Conservation (phyloP, 2,888 invertebrate genomes). For the Clanis bilineata region DNA sequence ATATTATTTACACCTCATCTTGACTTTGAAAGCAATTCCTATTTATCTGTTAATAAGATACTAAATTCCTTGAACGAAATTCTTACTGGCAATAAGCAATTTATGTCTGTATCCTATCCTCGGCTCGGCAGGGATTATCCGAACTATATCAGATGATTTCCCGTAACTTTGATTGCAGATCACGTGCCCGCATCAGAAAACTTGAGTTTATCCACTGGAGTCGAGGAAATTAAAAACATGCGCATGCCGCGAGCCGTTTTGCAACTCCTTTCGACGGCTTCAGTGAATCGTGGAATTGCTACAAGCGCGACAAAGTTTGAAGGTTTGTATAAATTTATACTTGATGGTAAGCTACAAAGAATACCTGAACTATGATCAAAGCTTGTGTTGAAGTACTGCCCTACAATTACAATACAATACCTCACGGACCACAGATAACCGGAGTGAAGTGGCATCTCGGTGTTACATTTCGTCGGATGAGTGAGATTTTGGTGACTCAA, state of each 20-base stretch:
- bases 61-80: background rate
- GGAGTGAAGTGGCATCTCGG: too few relatives aligned
- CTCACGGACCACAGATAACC: too few relatives aligned
- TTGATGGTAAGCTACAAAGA: too few relatives aligned
- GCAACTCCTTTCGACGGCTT: background rate
- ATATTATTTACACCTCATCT: background rate
- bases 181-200: background rate
- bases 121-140: background rate
- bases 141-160: background rate
- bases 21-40: background rate
- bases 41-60: background rate
- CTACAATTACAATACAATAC: too few relatives aligned
- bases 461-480: too few relatives aligned
- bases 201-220: background rate
- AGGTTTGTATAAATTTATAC: background rate
- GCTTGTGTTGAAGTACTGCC: too few relatives aligned
- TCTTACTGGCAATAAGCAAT: background rate
- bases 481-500: too few relatives aligned
- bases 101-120: background rate
- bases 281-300: background rate
- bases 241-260: background rate
- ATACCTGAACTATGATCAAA: too few relatives aligned
- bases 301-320: background rate
- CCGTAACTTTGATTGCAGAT: background rate
- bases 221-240: constrained; percentile 8